A percentile compares a stretch with the other conserved stretches of the same genome.
phyloP scores from a whole-genome alignment of 2,888 invertebrate genomes.

The Slavum lentiscoides region DNA sequence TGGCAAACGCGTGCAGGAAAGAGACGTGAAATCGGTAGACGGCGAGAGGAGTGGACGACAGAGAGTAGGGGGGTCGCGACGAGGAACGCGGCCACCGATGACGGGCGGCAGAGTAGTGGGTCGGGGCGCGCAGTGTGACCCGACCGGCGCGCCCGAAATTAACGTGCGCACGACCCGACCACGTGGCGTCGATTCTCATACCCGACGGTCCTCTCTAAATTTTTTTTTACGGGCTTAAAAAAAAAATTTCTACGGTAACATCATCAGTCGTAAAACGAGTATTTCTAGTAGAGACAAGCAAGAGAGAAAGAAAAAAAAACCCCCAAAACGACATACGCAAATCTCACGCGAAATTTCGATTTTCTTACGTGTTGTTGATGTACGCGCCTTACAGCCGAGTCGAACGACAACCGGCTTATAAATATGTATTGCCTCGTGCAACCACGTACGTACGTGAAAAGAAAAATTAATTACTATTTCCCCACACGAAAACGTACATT shows the following conservation, averaged over 20 bases:
- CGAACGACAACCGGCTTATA: too few species aligned
- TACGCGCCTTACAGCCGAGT: too few species aligned
- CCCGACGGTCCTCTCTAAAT: too few species aligned
- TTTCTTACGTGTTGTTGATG: not conserved
- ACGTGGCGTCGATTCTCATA: constrained; percentile 9
- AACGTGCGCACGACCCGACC: not conserved
- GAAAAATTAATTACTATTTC: too few species aligned
- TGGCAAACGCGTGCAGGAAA: not conserved
- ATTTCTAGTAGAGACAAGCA: too few species aligned
- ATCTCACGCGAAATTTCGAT: not conserved
- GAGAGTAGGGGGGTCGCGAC: too few species aligned
- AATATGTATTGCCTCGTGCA: too few species aligned
- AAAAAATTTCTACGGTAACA: not conserved
- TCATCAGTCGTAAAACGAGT: too few species aligned
- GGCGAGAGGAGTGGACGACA: not conserved
- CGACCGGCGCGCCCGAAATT: not conserved
- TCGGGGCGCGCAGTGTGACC: constrained; percentile 4
- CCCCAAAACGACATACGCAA: not conserved
- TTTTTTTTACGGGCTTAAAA: too few species aligned
- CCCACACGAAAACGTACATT: too few species aligned
- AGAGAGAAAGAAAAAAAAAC: not conserved
- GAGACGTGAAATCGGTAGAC: not conserved
- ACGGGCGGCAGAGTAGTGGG: not conserved
- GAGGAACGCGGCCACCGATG: too few species aligned
- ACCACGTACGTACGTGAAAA: too few species aligned